phyloP scores from a whole-genome alignment of 2,113 vertebrate genomes.

The Cairina moschata region DNA sequence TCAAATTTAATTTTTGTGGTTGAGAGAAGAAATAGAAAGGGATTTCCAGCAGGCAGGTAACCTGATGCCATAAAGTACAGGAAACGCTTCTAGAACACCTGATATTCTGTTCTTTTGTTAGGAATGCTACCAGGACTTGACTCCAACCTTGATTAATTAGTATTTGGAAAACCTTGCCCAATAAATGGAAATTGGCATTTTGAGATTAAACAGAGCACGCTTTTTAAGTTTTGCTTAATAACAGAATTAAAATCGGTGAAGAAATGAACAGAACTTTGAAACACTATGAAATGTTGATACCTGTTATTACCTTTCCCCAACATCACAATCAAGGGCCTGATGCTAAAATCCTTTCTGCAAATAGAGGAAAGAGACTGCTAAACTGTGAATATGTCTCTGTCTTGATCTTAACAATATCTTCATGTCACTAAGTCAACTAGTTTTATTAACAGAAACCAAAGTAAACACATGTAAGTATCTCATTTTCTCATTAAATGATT shows the following conservation, averaged over 20 bases:
- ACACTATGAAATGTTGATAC: background rate
- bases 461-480: background rate
- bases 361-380: fast-evolving
- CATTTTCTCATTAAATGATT: background rate
- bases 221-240: background rate
- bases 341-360: background rate
- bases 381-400: background rate
- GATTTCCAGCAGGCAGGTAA: background rate
- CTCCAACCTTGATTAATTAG: background rate
- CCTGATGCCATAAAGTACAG: background rate
- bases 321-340: background rate
- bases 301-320: background rate
- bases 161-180: background rate
- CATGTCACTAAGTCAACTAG: background rate
- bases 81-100: background rate
- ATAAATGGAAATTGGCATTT: background rate
- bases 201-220: background rate
- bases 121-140: background rate
- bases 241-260: background rate
- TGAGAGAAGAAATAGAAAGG: background rate
- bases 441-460: background rate
- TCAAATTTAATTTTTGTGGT: background rate
- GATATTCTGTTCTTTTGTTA: background rate
- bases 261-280: background rate
- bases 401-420: background rate